Conservation (phyloP, 1,140 invertebrate genomes). For the Drosophila equinoxialis region DNA sequence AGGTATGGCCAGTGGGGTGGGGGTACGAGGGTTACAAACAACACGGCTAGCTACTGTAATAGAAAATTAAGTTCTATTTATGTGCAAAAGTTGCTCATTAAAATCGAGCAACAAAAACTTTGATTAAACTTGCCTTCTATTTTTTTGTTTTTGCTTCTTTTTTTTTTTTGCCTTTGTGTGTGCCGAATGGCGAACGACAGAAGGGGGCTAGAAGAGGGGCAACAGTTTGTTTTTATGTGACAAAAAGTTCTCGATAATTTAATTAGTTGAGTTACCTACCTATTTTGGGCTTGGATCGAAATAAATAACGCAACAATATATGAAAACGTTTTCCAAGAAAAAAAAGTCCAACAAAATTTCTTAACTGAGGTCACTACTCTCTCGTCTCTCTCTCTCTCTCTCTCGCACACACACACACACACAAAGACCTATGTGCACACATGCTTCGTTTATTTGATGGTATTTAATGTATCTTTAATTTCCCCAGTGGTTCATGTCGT, state of each 20-base stretch:
- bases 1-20: not conserved
- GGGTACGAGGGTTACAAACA: not conserved
- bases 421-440: conserved; percentile 14
- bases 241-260: conserved; percentile 67
- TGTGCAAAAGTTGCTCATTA: conserved; percentile 51
- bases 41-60: conserved; percentile 42
- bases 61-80: conserved; percentile 68
- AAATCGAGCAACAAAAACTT: conserved; percentile 56
- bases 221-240: conserved; percentile 63
- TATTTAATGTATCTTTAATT: conserved; percentile 82
- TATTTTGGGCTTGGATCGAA: conserved; percentile 27
- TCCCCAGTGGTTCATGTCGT: conserved; percentile 73
- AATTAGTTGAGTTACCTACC: conserved; percentile 59
- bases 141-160: conserved; percentile 20
- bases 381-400: no score
- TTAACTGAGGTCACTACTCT: not conserved
- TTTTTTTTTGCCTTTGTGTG: not conserved
- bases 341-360: conserved; percentile 36
- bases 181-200: not conserved
- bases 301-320: conserved; percentile 37
- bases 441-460: conserved; percentile 52
- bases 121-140: conserved; percentile 56
- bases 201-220: conserved; percentile 26
- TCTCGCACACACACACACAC: not conserved
- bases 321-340: not conserved